phyloP scores from a whole-genome alignment of 2,113 vertebrate genomes.

The Leucopsar rothschildi region DNA sequence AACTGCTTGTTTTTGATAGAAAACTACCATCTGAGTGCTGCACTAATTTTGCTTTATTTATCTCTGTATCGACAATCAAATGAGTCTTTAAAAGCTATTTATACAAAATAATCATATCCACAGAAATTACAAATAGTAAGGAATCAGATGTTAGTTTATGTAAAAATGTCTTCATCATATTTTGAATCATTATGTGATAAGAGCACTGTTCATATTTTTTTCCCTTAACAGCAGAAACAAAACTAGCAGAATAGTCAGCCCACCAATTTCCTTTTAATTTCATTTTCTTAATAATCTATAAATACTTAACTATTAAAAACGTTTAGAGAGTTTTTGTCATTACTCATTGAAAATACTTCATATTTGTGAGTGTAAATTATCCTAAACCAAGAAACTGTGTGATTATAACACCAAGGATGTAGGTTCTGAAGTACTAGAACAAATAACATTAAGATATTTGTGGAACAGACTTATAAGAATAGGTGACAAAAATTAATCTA shows the following conservation, averaged over 20 bases:
- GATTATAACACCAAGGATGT: neutral
- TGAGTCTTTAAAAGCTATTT: neutral
- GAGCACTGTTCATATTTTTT: neutral
- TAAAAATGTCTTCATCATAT: neutral
- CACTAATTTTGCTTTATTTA: neutral
- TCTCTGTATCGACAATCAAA: neutral
- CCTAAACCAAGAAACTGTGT: neutral
- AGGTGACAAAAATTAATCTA: neutral
- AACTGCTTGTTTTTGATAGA: neutral
- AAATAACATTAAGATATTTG: neutral
- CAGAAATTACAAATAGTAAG: neutral
- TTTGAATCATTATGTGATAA: neutral
- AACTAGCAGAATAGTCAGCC: neutral
- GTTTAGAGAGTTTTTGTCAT: neutral
- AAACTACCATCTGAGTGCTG: neutral
- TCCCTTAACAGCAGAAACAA: neutral
- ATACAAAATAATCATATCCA: neutral
- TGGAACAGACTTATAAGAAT: neutral
- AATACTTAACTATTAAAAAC: neutral
- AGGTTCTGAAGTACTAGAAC: neutral
- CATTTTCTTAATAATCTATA: neutral
- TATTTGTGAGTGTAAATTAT: neutral
- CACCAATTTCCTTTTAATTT: neutral
- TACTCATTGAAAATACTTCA: neutral
- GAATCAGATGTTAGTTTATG: neutral